Conservation (phyloP, 2,797 vertebrate genomes). For the Ataeniobius toweri region DNA sequence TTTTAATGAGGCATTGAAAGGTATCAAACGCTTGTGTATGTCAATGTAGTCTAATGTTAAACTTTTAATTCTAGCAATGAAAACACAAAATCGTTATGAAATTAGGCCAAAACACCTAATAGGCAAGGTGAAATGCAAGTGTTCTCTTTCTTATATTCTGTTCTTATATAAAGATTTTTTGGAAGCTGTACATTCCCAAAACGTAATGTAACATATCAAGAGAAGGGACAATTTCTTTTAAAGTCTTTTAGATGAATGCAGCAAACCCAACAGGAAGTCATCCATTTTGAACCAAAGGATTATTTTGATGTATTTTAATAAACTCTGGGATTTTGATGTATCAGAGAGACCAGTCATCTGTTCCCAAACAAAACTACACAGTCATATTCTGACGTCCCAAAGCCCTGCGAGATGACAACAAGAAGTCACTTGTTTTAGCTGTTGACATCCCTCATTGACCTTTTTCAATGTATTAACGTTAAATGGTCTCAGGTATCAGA, state of each 20-base stretch:
- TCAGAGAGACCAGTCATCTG: neutral
- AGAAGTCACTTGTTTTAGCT: neutral
- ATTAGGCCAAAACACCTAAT: neutral
- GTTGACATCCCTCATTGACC: neutral
- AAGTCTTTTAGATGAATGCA: neutral
- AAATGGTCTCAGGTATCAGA: neutral
- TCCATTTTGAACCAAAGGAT: neutral
- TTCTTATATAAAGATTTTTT: neutral
- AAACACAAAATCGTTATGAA: neutral
- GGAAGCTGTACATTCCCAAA: neutral
- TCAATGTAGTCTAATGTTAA: neutral
- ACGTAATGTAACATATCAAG: neutral
- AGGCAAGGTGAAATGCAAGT: neutral
- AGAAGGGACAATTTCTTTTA: neutral
- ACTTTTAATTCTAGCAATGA: neutral
- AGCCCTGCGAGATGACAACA: neutral
- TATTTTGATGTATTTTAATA: neutral
- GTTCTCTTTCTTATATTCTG: neutral
- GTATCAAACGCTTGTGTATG: neutral
- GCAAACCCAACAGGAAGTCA: neutral
- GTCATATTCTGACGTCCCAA: neutral
- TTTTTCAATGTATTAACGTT: neutral
- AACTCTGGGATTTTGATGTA: neutral
- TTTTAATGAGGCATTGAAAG: neutral
- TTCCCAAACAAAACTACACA: neutral